Base-by-base conservation (phyloP, 2,888 invertebrate genomes). In the Notodonta dromedarius region DNA sequence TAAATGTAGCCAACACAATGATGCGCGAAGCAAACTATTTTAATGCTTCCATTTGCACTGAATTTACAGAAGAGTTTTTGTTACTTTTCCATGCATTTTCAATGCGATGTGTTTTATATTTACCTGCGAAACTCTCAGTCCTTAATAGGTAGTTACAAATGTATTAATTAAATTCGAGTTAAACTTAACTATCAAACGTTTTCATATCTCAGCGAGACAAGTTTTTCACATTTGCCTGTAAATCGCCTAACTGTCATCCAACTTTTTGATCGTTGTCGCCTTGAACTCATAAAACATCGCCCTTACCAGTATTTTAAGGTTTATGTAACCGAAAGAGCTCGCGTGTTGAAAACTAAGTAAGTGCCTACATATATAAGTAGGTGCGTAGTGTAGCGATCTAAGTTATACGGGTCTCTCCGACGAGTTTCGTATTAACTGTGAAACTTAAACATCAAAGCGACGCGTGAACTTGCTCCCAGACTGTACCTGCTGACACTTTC, bases 391-490 rank as follows among this genome's bases (percentile, higher is more conserved):
- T 71, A 73, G 73, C 73, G 76, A 80, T 77, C 70, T 73, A 78
- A 80, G 73, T 78, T 80, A 77, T 72, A 77, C 74, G 69, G 74
- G 71, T 73, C 69, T 62, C 71, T 66, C 70, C 68, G 48, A 53
- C 63, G 75, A 82, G 79, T 85, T 83, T 74, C 65, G 67, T 74
- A 76, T 80, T 77, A 83, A 79, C 78, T 74, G 71, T 74, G 73
- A 67, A 85, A 84, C 82, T 83, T 78, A 82, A 79, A 81, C 80
- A 80, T 84, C 79, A 78, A 78, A 82, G 77, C 76, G 78, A 80
- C 74, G 76, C 52, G 1, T 4, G 0, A 52, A 46, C 46, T 46
- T 46, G 46, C 46, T 46, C 46, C 11, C 46, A 46, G 11, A 5
- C n/a, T n/a, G 46, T 46, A 13, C 13, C 46, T 46, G 46, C 46